phyloP scores from a whole-genome alignment of 2,888 invertebrate genomes.

The Ichneumoninae sp. region DNA sequence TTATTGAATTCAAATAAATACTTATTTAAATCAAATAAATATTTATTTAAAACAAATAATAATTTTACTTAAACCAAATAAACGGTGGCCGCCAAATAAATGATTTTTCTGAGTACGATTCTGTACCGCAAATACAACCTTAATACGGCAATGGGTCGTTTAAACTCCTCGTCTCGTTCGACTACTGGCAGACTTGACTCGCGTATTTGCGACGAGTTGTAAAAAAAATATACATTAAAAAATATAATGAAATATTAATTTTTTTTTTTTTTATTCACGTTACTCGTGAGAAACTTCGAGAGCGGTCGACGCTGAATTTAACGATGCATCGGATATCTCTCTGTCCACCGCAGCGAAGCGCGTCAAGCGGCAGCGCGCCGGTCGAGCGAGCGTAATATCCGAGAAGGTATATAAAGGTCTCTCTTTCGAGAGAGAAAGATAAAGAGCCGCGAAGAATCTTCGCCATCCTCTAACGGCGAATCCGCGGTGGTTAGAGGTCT shows the following conservation, averaged over 20 bases:
- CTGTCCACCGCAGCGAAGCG: conserved; percentile 61
- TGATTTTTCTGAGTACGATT: too few relatives aligned
- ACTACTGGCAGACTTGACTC: not conserved
- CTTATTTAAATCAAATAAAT: too few relatives aligned
- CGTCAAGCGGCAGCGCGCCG: conserved; percentile 14
- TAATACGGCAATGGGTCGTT: too few relatives aligned
- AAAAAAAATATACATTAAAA: not conserved
- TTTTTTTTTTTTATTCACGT: too few relatives aligned
- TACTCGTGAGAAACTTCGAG: conserved; percentile 35
- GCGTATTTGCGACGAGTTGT: not conserved
- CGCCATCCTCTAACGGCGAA: conserved; percentile 65
- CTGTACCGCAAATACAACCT: too few relatives aligned
- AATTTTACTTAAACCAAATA: too few relatives aligned
- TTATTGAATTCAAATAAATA: too few relatives aligned
- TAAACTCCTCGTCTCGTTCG: too few relatives aligned
- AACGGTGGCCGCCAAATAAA: too few relatives aligned
- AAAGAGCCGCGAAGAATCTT: conserved; percentile 32
- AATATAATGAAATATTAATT: not conserved
- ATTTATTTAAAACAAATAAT: too few relatives aligned
- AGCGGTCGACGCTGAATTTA: conserved; percentile 41
- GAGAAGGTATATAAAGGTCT: conserved; percentile 6
- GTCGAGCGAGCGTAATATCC: conserved; percentile 3
- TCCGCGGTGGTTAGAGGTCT: conserved; percentile 56
- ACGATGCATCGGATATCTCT: conserved; percentile 52
- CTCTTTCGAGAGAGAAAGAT: not conserved